phyloP scores from a whole-genome alignment of 2,888 invertebrate genomes.

The Drosophila paucipuncta region DNA sequence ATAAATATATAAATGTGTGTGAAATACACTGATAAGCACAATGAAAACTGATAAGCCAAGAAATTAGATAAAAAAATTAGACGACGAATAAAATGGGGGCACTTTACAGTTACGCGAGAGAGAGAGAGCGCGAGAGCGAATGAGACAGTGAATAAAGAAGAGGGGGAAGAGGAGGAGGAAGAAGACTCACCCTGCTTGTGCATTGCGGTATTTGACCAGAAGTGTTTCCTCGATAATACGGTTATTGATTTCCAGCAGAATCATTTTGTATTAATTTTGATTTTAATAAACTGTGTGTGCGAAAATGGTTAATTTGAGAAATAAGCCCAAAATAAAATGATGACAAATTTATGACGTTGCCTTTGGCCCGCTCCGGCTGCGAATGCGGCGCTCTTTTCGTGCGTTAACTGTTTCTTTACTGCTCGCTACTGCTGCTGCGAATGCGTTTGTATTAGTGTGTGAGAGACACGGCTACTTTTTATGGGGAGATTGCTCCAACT shows the following conservation, averaged over 20 bases:
- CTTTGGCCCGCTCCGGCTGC: conserved; percentile 67
- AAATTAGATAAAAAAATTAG: conserved; percentile 39
- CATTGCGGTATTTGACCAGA: conserved; percentile 97
- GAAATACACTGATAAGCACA: conserved; percentile 49
- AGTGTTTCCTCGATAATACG: conserved; percentile 99
- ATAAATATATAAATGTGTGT: conserved; percentile 1
- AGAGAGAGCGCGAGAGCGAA: conserved; percentile 11
- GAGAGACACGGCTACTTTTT: conserved; percentile 50
- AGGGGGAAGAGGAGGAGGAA: neutral
- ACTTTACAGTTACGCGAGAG: conserved; percentile 42
- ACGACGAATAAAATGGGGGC: conserved; percentile 47
- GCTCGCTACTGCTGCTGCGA: conserved; percentile 44
- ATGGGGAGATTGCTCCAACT: conserved; percentile 66
- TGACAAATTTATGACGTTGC: conserved; percentile 82
- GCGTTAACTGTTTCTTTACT: conserved; percentile 72
- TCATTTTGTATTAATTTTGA: conserved; percentile 87
- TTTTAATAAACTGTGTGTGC: conserved; percentile 28
- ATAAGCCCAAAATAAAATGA: conserved; percentile 51
- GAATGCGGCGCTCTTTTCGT: conserved; percentile 66
- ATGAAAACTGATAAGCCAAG: conserved; percentile 47
- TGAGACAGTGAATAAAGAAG: conserved; percentile 11
- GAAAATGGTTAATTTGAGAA: conserved; percentile 17
- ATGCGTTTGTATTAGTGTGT: conserved; percentile 56
- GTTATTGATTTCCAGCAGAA: conserved; percentile 99
- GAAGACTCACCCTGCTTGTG: conserved; percentile 93